Conservation (phyloP, 2,113 vertebrate species). For the Microtus montanus region DNA sequence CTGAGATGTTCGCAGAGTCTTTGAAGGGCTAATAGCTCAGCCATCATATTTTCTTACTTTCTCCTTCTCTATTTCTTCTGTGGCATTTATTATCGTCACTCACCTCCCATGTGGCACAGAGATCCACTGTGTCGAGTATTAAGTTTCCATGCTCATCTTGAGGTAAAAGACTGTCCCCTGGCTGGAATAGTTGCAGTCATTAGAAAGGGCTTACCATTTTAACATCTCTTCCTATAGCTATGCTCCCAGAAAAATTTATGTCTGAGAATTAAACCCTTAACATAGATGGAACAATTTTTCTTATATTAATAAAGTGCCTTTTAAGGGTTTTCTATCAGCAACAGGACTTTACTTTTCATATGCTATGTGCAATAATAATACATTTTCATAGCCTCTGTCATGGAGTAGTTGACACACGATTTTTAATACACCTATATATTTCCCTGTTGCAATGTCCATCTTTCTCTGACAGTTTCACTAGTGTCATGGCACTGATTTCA, state of each 20-base stretch:
- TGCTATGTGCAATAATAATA: not conserved
- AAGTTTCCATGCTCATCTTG: not conserved
- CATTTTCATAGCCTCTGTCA: too few relatives aligned
- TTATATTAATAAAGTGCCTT: not conserved
- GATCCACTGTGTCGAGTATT: not conserved
- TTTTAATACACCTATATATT: not conserved
- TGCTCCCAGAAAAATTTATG: not conserved
- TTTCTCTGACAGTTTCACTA: not conserved
- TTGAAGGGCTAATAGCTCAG: not conserved
- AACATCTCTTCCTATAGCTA: not conserved
- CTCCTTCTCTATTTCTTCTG: not conserved
- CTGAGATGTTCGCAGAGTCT: not conserved
- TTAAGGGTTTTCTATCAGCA: not conserved
- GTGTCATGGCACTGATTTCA: not conserved
- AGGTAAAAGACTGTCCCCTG: not conserved
- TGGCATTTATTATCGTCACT: not conserved
- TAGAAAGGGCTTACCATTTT: not conserved
- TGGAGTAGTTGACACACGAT: not conserved
- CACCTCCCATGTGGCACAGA: constrained; percentile 17
- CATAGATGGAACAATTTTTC: not conserved
- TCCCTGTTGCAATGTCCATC: not conserved
- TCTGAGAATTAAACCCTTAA: not conserved
- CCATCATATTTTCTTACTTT: not conserved
- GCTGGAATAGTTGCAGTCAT: not conserved
- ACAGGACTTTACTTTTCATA: not conserved